These are phyloP conservation scores for Antrozous pallidus DNA, from an alignment of 2,797 vertebrate genomes.

Conservation along the genomic window DNA sequence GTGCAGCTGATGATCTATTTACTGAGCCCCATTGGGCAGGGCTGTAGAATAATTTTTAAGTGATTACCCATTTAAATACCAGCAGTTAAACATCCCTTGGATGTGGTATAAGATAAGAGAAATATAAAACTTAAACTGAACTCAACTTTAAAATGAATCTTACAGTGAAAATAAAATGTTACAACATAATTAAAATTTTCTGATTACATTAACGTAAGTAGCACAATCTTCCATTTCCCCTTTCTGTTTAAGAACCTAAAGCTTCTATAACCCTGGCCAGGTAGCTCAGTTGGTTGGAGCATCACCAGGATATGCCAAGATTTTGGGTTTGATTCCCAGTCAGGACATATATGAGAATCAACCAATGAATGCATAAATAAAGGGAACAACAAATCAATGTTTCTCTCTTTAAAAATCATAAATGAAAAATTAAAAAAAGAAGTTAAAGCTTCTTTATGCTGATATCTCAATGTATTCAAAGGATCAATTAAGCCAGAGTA, in stretches of 20 bases:
- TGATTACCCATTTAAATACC: neutral
- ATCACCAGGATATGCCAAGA: neutral
- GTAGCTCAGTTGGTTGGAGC: neutral
- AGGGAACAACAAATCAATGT: neutral
- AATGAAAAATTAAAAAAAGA: neutral
- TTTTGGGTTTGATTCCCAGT: neutral
- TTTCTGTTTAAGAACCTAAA: neutral
- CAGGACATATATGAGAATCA: neutral
- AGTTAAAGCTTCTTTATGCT: neutral
- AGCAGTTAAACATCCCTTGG: neutral
- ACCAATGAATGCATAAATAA: neutral
- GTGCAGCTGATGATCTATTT: no score
- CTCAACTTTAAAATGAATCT: constrained; percentile 12
- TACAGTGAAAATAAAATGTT: constrained; percentile 20
- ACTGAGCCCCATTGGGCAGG: no score
- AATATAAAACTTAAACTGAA: constrained; percentile 38
- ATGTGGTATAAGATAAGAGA: neutral
- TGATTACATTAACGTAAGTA: neutral
- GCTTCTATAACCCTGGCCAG: neutral
- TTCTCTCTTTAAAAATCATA: neutral
- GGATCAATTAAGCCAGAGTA: neutral
- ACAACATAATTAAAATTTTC: neutral
- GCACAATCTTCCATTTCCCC: neutral
- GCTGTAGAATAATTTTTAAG: neutral
- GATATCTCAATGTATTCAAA: neutral